These are phyloP conservation scores for Tiliacea aurago DNA, from an alignment of 2,888 invertebrate genomes.

Conservation along the genomic window DNA sequence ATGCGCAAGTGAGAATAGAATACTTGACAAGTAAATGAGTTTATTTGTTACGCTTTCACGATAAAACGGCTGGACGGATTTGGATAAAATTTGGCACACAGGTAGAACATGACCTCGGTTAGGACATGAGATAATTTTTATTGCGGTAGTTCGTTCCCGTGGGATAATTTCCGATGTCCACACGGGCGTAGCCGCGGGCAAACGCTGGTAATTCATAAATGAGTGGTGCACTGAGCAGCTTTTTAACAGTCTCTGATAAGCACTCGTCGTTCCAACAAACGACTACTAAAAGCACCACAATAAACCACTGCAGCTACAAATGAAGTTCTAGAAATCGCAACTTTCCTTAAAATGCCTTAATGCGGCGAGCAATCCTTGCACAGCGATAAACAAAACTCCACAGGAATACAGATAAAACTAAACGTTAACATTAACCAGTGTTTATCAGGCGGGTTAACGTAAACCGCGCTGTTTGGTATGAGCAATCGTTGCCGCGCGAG, in stretches of 20 bases:
- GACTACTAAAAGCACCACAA: conserved; percentile 8
- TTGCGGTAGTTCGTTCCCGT: no score
- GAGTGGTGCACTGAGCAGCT: not conserved
- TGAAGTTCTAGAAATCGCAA: conserved; percentile 52
- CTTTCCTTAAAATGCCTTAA: conserved; percentile 62
- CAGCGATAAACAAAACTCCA: conserved; percentile 67
- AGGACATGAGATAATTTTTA: no score
- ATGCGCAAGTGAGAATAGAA: no score
- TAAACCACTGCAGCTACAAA: conserved; percentile 39
- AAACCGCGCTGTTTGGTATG: conserved; percentile 78
- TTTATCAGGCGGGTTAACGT: conserved; percentile 65
- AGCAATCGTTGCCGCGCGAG: conserved; percentile 82
- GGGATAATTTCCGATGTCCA: no score
- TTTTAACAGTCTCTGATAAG: not conserved
- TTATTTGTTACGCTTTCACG: no score
- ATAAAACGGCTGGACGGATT: no score
- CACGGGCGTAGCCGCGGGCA: no score
- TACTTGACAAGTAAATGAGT: no score
- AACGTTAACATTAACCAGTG: conserved; percentile 69
- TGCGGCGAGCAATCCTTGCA: conserved; percentile 59
- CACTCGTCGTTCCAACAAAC: not conserved
- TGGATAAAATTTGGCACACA: no score
- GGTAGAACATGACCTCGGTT: no score
- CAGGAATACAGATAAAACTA: conserved; percentile 69
- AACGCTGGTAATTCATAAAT: no score